A percentile compares a stretch with the other conserved stretches of the same genome.
These are phyloP conservation scores for Podarcis raffonei DNA, from an alignment of 2,113 vertebrate species.

Conservation along the genomic window DNA sequence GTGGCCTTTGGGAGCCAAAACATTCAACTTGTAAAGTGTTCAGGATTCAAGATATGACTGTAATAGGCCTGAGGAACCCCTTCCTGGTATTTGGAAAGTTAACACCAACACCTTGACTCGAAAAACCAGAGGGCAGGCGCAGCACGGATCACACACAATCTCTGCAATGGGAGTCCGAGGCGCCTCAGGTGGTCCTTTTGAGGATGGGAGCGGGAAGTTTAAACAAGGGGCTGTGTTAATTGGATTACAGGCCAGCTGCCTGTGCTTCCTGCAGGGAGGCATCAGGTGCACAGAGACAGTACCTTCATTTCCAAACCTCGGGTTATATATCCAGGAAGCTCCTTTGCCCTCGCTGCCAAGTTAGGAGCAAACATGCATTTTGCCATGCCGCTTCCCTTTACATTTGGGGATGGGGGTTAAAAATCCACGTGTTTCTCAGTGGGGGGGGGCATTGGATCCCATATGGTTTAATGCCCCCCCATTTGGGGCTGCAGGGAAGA, in stretches of 20 bases:
- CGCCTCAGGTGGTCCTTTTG: no score
- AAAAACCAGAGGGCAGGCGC: not conserved
- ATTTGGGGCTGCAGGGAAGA: no score
- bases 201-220: not conserved
- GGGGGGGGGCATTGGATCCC: not conserved
- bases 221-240: not conserved
- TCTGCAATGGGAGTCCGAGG: not conserved
- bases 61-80: not conserved
- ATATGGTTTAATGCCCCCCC: not conserved
- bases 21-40: no score
- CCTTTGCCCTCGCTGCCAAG: not conserved
- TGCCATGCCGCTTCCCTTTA: not conserved
- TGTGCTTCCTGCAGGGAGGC: not conserved
- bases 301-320: not conserved
- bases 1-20: no score
- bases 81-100: not conserved
- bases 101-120: not conserved
- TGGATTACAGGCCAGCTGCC: not conserved
- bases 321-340: no score
- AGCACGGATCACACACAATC: no score
- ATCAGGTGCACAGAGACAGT: not conserved
- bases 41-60: no score
- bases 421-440: not conserved
- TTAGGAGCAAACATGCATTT: not conserved
- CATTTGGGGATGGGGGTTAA: not conserved